Conservation (phyloP, 2,113 vertebrate genomes). For the Leptobrachium leishanense region DNA sequence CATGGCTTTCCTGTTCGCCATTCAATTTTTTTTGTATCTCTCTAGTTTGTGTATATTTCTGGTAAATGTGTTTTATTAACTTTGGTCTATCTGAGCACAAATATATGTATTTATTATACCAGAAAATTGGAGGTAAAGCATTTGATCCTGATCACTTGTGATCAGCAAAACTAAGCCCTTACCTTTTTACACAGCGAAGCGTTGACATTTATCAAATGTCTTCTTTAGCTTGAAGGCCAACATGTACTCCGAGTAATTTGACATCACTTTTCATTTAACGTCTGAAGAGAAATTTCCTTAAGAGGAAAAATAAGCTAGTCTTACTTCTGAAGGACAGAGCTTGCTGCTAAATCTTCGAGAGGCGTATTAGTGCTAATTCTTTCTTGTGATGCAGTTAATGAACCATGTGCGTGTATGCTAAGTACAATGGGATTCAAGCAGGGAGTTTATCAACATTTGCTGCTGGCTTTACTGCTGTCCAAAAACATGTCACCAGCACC, state of each 20-base stretch:
- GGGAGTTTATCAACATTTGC: neutral
- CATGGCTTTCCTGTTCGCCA: no score
- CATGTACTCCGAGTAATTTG: neutral
- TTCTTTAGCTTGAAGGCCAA: slow-evolving; percentile 22
- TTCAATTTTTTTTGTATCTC: no score
- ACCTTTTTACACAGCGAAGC: slow-evolving; percentile 13
- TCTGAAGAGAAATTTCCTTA: slow-evolving; percentile 23
- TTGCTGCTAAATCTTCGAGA: neutral
- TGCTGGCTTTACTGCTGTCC: neutral
- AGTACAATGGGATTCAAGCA: neutral
- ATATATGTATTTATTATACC: neutral
- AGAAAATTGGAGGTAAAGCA: neutral
- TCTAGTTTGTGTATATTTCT: neutral
- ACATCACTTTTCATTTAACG: slow-evolving; percentile 14
- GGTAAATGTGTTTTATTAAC: neutral
- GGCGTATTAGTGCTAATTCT: slow-evolving; percentile 13
- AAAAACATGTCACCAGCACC: neutral
- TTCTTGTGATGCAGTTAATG: slow-evolving; percentile 23
- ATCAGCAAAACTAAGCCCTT: slow-evolving; percentile 42
- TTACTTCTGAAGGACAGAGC: slow-evolving; percentile 35
- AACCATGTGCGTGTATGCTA: neutral
- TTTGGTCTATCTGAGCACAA: neutral
- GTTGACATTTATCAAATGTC: slow-evolving; percentile 49
- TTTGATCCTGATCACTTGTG: slow-evolving; percentile 31
- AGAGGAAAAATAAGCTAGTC: neutral